Evolutionary conservation across 2,888 invertebrate species (phyloP), one percentile per base, ranked within the genome.

Genomic region (Scelioninae gen. 2): DNA sequence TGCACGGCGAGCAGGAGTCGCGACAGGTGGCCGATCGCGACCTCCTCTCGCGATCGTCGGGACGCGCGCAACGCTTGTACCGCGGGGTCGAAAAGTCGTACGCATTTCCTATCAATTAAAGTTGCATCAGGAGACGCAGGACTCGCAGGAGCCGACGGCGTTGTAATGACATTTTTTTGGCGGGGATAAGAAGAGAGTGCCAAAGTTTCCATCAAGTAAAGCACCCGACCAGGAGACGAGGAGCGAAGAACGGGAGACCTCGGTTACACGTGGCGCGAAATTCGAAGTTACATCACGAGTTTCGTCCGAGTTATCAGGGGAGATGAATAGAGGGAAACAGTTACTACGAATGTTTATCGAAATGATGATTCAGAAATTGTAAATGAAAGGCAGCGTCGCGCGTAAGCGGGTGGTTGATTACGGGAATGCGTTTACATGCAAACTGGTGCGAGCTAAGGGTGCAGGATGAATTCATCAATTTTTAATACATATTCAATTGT

Each of bases 191-290:
- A 79, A 78, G 78, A 80, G 78, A 78, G 78, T 78, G 80, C 76
- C 78, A 77, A 79, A 80, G 79, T 81, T 80, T 78, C 79, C 78
- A 80, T 80, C 80, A 78, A 78, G 79, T 78, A 79, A 79, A 78
- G 79, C 77, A 79, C 55, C 57, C 58, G 78, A 81, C 48, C 78
- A 81, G 80, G 80, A 77, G 78, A 81, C 73, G 77, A 78, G 78
- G 76, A 68, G 67, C 71, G 67, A 63, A 65, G 52, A 46, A 37
- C 11, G 63, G 15, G 55, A 35, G 69, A 35, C 64, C 53, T 43
- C 64, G 35, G 33, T 55, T 53, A 63, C 71, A 67, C 50, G 50
- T 60, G 73, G 73, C 69, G 73, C 60, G 69, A 58, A 64, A 69
- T 73, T 73, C 46, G 60, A 79, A 71, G 71, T 71, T 71, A 64